Conservation (phyloP, 2,797 vertebrate species). For the Epinephelus coioides region DNA sequence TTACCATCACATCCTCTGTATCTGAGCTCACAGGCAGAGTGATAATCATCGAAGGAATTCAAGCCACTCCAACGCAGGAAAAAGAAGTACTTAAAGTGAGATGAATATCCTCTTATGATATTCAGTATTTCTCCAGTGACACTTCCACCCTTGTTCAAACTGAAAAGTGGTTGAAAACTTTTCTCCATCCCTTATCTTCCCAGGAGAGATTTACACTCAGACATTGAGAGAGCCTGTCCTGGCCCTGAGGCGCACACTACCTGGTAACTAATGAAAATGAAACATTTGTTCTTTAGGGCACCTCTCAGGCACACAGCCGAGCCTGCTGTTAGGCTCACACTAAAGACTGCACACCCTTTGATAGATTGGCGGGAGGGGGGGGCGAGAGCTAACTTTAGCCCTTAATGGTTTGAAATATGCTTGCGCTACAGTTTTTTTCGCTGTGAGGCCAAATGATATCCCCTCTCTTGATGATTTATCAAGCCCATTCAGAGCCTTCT, state of each 20-base stretch:
- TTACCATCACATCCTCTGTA: slow-evolving; percentile 3
- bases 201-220: slow-evolving; percentile 66
- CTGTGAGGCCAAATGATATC: slow-evolving; percentile 85
- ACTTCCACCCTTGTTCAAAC: slow-evolving; percentile 54
- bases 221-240: slow-evolving; percentile 53
- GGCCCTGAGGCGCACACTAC: slow-evolving; percentile 63
- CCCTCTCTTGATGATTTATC: slow-evolving; percentile 85
- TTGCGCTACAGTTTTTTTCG: slow-evolving; percentile 80
- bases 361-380: slow-evolving; percentile 80
- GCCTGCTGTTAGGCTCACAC: slow-evolving; percentile 70
- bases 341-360: slow-evolving; percentile 77
- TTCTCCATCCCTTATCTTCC: slow-evolving; percentile 63
- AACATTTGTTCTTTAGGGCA: slow-evolving; percentile 86
- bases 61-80: slow-evolving; percentile 11
- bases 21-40: neutral
- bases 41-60: slow-evolving; percentile 23
- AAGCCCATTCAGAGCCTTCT: slow-evolving; percentile 80
- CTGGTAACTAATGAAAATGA: slow-evolving; percentile 86
- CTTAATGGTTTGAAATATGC: slow-evolving; percentile 89
- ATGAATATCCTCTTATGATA: slow-evolving; percentile 53
- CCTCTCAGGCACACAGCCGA: slow-evolving; percentile 66
- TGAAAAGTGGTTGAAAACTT: slow-evolving; percentile 74
- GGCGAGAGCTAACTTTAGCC: slow-evolving; percentile 86
- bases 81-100: slow-evolving; percentile 49
- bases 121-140: slow-evolving; percentile 48